A percentile compares a stretch with the other conserved stretches of the same genome.
Conservation (phyloP, 53 echinoderm and acorn worm genomes). For the Echinarachnius parma region DNA sequence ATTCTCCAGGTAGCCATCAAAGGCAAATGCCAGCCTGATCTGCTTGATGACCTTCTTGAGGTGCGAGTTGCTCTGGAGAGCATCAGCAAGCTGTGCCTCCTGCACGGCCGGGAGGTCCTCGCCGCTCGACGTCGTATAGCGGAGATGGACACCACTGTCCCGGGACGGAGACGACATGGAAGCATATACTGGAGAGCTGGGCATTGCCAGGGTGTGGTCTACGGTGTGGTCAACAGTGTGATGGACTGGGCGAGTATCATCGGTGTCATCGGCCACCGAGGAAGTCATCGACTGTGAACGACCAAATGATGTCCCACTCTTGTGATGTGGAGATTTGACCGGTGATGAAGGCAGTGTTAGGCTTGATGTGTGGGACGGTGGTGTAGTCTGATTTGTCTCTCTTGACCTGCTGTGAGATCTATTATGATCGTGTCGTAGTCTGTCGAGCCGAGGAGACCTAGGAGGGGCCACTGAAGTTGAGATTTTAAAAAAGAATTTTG, state of each 20-base stretch:
- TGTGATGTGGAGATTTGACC: background rate
- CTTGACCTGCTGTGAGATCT: constrained; percentile 11
- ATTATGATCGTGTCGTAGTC: background rate
- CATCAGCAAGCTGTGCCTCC: constrained; percentile 59
- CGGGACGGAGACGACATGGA: constrained; percentile 81
- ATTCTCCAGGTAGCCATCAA: constrained; percentile 96
- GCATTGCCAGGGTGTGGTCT: background rate
- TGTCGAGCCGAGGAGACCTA: constrained; percentile 28
- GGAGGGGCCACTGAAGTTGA: no score
- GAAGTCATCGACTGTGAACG: background rate
- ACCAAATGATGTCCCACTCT: background rate
- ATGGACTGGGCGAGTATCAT: constrained; percentile 65
- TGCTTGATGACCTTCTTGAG: constrained; percentile 84
- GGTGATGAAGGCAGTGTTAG: no score
- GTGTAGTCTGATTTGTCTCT: background rate
- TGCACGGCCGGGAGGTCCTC: constrained; percentile 60
- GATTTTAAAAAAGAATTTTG: no score
- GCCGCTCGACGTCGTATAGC: constrained; percentile 75
- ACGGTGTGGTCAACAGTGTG: constrained; percentile 15
- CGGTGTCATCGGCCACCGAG: constrained; percentile 49
- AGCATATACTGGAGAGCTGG: constrained; percentile 57
- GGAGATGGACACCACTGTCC: constrained; percentile 89
- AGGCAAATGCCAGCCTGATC: constrained; percentile 85
- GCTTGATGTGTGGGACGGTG: background rate
- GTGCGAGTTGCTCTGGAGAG: constrained; percentile 44